Percentiles rank a stretch among this genome's conserved stretches.
phyloP scores from a whole-genome alignment of 2,113 vertebrate species.

The Genyomyrus donnyi region DNA sequence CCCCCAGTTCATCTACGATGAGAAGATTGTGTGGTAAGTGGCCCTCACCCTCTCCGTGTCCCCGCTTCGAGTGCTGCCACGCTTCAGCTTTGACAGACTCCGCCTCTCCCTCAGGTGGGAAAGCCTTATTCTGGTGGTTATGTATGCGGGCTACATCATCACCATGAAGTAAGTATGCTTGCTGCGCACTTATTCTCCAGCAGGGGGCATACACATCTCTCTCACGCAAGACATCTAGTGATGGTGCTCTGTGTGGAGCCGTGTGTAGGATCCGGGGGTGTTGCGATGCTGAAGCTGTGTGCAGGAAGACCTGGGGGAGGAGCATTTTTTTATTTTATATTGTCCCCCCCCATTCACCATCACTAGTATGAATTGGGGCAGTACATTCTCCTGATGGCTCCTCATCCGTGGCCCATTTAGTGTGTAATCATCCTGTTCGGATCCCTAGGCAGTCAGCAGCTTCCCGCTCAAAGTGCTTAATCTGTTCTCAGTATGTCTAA shows the following conservation, averaged over 20 bases:
- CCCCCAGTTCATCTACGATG: slow-evolving; percentile 91
- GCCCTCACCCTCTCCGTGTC: neutral
- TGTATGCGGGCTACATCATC: slow-evolving; percentile 90
- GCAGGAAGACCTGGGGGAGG: neutral
- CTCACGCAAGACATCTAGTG: neutral
- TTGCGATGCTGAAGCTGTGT: neutral
- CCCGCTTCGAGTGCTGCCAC: neutral
- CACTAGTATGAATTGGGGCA: neutral
- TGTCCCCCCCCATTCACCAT: neutral
- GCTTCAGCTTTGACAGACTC: neutral
- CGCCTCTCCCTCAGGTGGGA: slow-evolving; percentile 78
- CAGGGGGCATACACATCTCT: neutral
- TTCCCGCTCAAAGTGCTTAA: neutral
- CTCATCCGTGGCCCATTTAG: neutral
- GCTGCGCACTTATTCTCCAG: neutral
- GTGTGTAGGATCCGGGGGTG: neutral
- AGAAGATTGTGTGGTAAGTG: slow-evolving; percentile 90
- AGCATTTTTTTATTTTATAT: neutral
- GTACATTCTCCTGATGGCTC: neutral
- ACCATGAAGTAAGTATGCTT: slow-evolving; percentile 90
- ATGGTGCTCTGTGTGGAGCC: neutral
- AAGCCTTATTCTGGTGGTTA: slow-evolving; percentile 83
- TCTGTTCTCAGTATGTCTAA: neutral
- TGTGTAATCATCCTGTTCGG: neutral
- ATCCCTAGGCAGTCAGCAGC: neutral